Evolutionary conservation across 2,888 invertebrate species (phyloP), one percentile per base, ranked within the genome.

Genomic region (Palloptera scutellata): DNA sequence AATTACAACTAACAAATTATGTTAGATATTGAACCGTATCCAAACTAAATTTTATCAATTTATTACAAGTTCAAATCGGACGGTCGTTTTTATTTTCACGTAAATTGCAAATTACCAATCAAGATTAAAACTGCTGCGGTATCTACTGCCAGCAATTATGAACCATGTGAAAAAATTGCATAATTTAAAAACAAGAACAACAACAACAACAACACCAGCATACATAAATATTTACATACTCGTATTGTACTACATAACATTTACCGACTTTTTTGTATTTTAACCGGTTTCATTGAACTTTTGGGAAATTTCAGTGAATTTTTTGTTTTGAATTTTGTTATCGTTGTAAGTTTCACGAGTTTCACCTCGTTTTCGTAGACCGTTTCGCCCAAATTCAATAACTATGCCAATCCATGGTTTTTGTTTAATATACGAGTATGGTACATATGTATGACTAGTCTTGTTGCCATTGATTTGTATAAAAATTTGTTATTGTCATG

Each of bases 231-330:
- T n/a, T 15, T 41, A 41, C 40, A 15, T 40, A 57, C 57, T n/a
- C 30, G 57, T 13, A 60, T 60, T 17, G 19, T 60, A 40, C 17
- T 53, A 40, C 51, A 43, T 20, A 17, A 53, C 53, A 19, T 64
- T 64, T 58, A 53, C 30, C 59, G 52, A 42, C 42, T 20, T 30
- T 2, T 30, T 20, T 42, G 41, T 66, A 10, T 41, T 17, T 55
- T 70, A 75, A 76, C 76, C 74, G 66, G 78, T 78, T 78, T 75
- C 70, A 71, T 54, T 70, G 76, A 78, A 78, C 70, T 77, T 75
- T 71, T 72, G 69, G 61, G 51, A 48, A 57, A 41, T 8, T 40
- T 19, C 53, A 42, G 42, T 11, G 52, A 15, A 13, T 19, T 48
- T 13, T 13, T 48, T 8, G 42, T 59, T 64, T 64, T 64, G 51